These are phyloP conservation scores for Hipparchia semele DNA, from an alignment of 2,888 invertebrate species.

Conservation along the genomic window DNA sequence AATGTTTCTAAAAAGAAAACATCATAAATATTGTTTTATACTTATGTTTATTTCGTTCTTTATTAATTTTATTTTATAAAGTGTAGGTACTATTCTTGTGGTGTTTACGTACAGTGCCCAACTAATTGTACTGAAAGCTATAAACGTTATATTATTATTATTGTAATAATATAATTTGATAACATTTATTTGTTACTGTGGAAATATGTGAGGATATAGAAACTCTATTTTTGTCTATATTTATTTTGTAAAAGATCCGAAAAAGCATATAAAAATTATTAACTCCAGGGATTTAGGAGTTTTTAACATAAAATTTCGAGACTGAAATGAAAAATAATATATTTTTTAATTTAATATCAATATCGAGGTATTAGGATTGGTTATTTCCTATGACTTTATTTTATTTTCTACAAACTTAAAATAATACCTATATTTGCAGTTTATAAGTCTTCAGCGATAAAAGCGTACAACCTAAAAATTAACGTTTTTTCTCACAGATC, in stretches of 20 bases:
- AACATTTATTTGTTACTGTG: slow-evolving; percentile 17
- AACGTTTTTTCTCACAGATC: too few species aligned
- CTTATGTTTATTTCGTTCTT: slow-evolving; percentile 53
- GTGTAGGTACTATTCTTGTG: slow-evolving; percentile 54
- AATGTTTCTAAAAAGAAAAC: slow-evolving; percentile 5
- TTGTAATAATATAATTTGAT: slow-evolving; percentile 4
- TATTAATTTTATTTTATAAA: slow-evolving; percentile 47
- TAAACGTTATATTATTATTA: neutral
- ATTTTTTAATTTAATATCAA: neutral
- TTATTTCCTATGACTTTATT: too few species aligned
- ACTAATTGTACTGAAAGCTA: slow-evolving; percentile 32
- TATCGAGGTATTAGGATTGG: too few species aligned
- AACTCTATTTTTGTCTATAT: neutral
- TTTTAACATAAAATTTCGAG: neutral
- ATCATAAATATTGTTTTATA: slow-evolving; percentile 4
- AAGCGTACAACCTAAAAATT: neutral
- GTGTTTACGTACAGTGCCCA: slow-evolving; percentile 57
- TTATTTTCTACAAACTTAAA: too few species aligned
- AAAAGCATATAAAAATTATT: neutral
- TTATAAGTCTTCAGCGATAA: neutral
- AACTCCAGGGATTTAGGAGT: neutral
- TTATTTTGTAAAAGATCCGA: neutral
- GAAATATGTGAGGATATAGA: slow-evolving; percentile 44
- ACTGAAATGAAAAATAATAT: neutral
- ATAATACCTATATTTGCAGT: neutral